Evolutionary conservation across 35 echinoderm and acorn worm genomes (phyloP).

Genomic region (Apostichopus parvimensis): DNA sequence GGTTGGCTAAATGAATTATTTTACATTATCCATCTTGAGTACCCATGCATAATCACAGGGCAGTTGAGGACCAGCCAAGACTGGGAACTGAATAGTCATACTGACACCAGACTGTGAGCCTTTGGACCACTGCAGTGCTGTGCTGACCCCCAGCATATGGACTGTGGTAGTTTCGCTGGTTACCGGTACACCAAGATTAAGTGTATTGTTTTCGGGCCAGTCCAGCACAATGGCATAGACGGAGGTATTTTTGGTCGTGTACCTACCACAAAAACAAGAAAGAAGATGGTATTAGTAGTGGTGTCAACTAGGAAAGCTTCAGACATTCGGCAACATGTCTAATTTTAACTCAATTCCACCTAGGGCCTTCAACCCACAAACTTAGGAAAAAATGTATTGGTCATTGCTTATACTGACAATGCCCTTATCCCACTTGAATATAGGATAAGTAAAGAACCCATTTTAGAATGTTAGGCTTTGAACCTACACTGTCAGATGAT

Average conservation of each 20-base stretch:
- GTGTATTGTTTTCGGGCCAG: slow-evolving; percentile 23
- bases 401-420: too few species aligned
- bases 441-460: too few species aligned
- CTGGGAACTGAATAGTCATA: slow-evolving; percentile 44
- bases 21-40: slow-evolving; percentile 37
- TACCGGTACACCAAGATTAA: slow-evolving; percentile 30
- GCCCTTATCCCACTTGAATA: too few species aligned
- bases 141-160: slow-evolving; percentile 33
- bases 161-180: slow-evolving; percentile 8
- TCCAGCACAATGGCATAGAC: slow-evolving; percentile 56
- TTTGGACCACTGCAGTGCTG: not conserved
- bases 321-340: too few species aligned
- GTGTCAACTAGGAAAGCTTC: too few species aligned
- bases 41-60: slow-evolving; percentile 62
- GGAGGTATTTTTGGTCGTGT: slow-evolving; percentile 29
- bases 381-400: too few species aligned
- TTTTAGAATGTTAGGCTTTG: too few species aligned
- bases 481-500: too few species aligned
- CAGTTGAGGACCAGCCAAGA: slow-evolving; percentile 4
- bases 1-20: slow-evolving; percentile 8
- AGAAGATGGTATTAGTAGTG: too few species aligned
- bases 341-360: too few species aligned
- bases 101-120: slow-evolving; percentile 28
- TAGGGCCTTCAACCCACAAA: too few species aligned
- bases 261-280: slow-evolving; percentile 26